Evolutionary conservation across 2,888 invertebrate species (phyloP).

Genomic region (Erebia aethiops): DNA sequence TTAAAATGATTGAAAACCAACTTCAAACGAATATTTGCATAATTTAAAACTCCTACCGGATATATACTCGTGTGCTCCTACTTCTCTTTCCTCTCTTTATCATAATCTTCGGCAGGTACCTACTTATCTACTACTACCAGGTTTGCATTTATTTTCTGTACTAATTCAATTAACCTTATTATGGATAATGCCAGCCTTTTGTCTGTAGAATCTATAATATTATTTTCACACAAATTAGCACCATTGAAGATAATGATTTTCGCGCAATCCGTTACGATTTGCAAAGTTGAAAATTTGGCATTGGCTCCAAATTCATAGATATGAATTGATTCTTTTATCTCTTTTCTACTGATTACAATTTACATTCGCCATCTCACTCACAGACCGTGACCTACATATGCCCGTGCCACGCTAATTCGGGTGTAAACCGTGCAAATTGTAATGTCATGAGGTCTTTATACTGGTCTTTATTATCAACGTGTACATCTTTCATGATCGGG

Average conservation of each 20-base stretch:
- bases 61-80: too few species aligned
- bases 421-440: constrained; percentile 48
- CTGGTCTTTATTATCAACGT: background rate
- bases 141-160: too few species aligned
- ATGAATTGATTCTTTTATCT: constrained; percentile 38
- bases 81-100: background rate
- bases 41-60: too few species aligned
- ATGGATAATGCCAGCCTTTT: too few species aligned
- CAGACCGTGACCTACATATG: constrained; percentile 74
- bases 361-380: constrained; percentile 32
- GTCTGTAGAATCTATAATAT: background rate
- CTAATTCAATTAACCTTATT: too few species aligned
- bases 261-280: constrained; percentile 22
- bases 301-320: constrained; percentile 33
- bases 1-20: too few species aligned
- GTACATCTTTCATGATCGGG: constrained; percentile 5
- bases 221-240: background rate
- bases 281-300: constrained; percentile 34
- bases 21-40: too few species aligned
- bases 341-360: constrained; percentile 42
- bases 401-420: constrained; percentile 62
- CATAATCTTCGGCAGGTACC: too few species aligned
- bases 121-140: too few species aligned
- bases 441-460: background rate
- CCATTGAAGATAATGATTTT: constrained; percentile 7